These are phyloP conservation scores for Lysandra bellargus DNA, from an alignment of 2,888 invertebrate species.

Conservation along the genomic window DNA sequence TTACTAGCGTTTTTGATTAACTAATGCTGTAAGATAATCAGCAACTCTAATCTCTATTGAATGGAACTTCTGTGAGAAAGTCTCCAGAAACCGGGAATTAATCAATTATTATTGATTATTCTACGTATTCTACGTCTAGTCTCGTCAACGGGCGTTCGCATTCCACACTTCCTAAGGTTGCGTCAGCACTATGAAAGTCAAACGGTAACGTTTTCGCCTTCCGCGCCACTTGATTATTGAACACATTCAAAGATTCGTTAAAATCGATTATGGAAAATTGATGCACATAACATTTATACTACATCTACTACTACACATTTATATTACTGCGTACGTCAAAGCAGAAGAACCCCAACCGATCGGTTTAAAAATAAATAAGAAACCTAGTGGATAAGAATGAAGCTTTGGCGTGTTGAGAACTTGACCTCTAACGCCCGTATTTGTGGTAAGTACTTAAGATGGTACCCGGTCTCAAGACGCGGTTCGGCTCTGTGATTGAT, in stretches of 20 bases:
- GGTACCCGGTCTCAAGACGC: too few relatives aligned
- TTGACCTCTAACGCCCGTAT: neutral
- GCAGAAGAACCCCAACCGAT: neutral
- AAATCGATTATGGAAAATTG: neutral
- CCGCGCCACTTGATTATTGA: constrained; percentile 15
- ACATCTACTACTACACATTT: too few relatives aligned
- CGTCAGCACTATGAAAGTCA: constrained; percentile 41
- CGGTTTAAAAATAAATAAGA: neutral
- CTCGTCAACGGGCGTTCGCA: constrained; percentile 22
- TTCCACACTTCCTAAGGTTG: constrained; percentile 36
- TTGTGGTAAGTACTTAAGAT: too few relatives aligned
- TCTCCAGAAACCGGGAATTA: neutral
- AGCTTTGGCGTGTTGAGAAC: neutral
- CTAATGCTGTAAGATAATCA: neutral
- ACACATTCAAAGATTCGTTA: neutral
- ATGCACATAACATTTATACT: neutral
- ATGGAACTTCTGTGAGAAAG: neutral
- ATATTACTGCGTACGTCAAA: neutral
- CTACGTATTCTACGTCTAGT: neutral
- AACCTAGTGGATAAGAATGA: neutral
- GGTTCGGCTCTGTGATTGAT: too few relatives aligned
- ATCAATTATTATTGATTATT: neutral
- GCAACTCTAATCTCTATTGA: too few relatives aligned
- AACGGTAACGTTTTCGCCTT: constrained; percentile 43
- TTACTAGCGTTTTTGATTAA: neutral